A percentile compares a stretch with the other conserved stretches of the same genome.
Conservation (phyloP, 2,888 invertebrate species). For the Acleris cristana region DNA sequence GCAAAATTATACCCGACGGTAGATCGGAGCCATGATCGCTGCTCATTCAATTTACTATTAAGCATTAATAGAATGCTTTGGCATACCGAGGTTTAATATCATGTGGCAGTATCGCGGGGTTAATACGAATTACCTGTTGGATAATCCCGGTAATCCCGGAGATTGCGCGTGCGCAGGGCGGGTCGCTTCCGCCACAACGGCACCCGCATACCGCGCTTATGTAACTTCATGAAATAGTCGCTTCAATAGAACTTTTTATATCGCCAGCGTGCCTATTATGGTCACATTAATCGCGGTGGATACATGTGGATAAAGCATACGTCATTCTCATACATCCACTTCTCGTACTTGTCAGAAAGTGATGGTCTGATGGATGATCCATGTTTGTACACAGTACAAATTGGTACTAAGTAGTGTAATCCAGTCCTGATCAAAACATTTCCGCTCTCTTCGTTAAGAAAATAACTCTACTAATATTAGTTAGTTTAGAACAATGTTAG, state of each 20-base stretch:
- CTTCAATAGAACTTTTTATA: not conserved
- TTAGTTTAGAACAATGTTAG: no score
- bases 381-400: no score
- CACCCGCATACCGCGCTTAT: slow-evolving; percentile 57
- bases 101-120: slow-evolving; percentile 56
- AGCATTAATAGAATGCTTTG: slow-evolving; percentile 55
- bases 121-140: slow-evolving; percentile 63
- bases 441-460: no score
- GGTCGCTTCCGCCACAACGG: slow-evolving; percentile 61
- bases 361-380: no score
- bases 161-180: slow-evolving; percentile 52
- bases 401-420: no score
- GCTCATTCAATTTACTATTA: slow-evolving; percentile 62
- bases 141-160: slow-evolving; percentile 55
- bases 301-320: no score
- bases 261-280: no score
- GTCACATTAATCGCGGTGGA: no score
- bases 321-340: no score
- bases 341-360: no score
- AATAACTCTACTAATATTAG: no score
- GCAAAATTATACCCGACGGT: slow-evolving; percentile 36
- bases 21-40: slow-evolving; percentile 45
- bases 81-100: slow-evolving; percentile 55
- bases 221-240: slow-evolving; percentile 28
- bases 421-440: no score